These are phyloP conservation scores for Siniperca knerii DNA, from an alignment of 2,113 vertebrate genomes.

Conservation along the genomic window DNA sequence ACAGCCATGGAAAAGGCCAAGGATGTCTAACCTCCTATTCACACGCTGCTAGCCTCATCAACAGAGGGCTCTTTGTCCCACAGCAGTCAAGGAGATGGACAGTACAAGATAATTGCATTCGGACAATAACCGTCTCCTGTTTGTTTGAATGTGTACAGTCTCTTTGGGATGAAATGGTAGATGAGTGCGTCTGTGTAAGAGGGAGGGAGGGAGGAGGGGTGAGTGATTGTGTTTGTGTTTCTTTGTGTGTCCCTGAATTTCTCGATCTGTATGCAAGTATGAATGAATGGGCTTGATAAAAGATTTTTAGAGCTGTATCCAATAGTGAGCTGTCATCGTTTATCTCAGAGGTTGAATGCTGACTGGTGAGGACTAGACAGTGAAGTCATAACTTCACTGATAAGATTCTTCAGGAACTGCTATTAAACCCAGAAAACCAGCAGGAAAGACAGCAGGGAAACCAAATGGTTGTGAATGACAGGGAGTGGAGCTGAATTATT, in stretches of 20 bases:
- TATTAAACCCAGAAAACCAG: slow-evolving; percentile 35
- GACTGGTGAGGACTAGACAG: slow-evolving; percentile 62
- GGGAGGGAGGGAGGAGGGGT: slow-evolving; percentile 10
- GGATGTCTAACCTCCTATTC: slow-evolving; percentile 82
- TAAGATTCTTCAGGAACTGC: slow-evolving; percentile 67
- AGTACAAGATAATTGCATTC: slow-evolving; percentile 81
- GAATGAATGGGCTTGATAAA: slow-evolving; percentile 72
- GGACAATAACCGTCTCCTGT: slow-evolving; percentile 77
- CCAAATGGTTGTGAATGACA: slow-evolving; percentile 33
- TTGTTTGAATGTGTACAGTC: slow-evolving; percentile 79
- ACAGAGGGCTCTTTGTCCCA: slow-evolving; percentile 79
- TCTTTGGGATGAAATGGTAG: slow-evolving; percentile 78
- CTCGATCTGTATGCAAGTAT: slow-evolving; percentile 60
- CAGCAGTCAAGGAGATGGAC: slow-evolving; percentile 79
- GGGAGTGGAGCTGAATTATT: slow-evolving; percentile 30
- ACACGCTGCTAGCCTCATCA: slow-evolving; percentile 80
- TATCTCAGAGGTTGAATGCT: slow-evolving; percentile 55
- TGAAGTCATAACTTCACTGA: slow-evolving; percentile 71
- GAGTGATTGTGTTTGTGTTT: slow-evolving; percentile 59
- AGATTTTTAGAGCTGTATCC: slow-evolving; percentile 60
- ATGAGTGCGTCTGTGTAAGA: slow-evolving; percentile 65
- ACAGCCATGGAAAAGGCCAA: slow-evolving; percentile 78
- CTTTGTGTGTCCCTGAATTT: slow-evolving; percentile 65
- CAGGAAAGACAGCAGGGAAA: slow-evolving; percentile 36
- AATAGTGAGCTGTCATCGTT: slow-evolving; percentile 66